phyloP scores from a whole-genome alignment of 2,888 invertebrate genomes.

The Drosophila parthenogenetica region DNA sequence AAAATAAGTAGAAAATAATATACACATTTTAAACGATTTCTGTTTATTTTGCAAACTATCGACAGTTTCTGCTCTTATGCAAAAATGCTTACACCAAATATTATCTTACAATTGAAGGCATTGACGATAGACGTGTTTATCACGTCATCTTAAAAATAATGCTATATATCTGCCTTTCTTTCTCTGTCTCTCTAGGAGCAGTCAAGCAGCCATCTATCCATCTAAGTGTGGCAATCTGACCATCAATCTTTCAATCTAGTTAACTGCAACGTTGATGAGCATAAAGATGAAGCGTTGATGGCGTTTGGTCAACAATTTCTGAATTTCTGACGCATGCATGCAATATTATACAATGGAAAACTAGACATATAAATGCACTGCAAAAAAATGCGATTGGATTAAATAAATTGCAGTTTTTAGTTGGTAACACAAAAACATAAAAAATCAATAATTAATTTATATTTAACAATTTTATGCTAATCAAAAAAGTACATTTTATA shows the following conservation, averaged over 20 bases:
- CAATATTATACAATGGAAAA: constrained; percentile 10
- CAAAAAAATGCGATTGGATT: too few relatives aligned
- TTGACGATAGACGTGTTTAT: constrained; percentile 45
- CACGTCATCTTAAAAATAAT: constrained; percentile 34
- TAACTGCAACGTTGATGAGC: constrained; percentile 43
- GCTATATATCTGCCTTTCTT: neutral
- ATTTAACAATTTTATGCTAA: too few relatives aligned
- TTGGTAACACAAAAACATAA: neutral
- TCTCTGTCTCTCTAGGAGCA: neutral
- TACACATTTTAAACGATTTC: too few relatives aligned
- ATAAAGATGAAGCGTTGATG: constrained; percentile 18
- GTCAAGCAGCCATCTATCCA: constrained; percentile 32
- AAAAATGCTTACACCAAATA: constrained; percentile 3
- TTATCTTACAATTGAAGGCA: constrained; percentile 14
- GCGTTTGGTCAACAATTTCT: constrained; percentile 46
- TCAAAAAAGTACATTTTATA: too few relatives aligned
- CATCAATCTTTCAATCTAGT: constrained; percentile 64
- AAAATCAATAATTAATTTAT: neutral
- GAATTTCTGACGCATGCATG: constrained; percentile 37
- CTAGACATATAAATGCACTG: neutral
- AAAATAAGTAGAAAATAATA: too few relatives aligned
- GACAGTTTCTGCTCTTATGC: neutral
- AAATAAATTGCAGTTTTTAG: neutral
- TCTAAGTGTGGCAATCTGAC: constrained; percentile 56
- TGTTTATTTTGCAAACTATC: neutral